Evolutionary conservation across 1,140 invertebrate genomes (phyloP).

Genomic region (Diachasmimorpha longicaudata): DNA sequence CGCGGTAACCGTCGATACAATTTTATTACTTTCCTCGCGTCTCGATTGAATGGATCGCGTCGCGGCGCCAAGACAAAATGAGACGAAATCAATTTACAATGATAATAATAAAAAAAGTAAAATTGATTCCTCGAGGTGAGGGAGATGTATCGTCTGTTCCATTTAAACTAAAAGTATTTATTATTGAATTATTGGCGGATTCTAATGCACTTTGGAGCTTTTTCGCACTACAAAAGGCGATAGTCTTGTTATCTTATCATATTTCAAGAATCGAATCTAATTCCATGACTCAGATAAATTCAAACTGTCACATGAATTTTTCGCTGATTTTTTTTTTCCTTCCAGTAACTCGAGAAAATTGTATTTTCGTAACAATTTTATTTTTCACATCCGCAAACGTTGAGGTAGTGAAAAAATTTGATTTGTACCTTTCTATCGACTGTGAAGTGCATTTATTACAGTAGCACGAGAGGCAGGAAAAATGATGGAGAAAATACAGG

Average conservation of each 20-base stretch:
- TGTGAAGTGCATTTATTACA: slow-evolving; percentile 24
- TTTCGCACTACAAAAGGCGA: background rate
- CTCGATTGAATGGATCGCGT: slow-evolving; percentile 17
- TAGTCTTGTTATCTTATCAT: background rate
- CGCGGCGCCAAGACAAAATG: background rate
- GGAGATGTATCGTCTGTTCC: slow-evolving; percentile 18
- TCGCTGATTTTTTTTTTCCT: background rate
- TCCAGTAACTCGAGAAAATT: background rate
- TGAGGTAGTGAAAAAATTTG: slow-evolving; percentile 21
- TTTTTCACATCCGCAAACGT: slow-evolving; percentile 1
- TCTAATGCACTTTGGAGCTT: slow-evolving; percentile 36
- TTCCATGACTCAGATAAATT: background rate
- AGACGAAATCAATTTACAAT: slow-evolving; percentile 10
- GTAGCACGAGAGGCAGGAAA: background rate
- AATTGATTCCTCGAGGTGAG: background rate
- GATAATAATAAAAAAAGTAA: background rate
- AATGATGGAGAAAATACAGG: background rate
- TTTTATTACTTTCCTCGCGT: slow-evolving; percentile 21
- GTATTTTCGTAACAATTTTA: background rate
- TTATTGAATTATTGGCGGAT: slow-evolving; percentile 46
- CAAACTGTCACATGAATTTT: background rate
- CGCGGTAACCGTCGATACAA: slow-evolving; percentile 17
- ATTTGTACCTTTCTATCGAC: slow-evolving; percentile 34
- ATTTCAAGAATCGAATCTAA: background rate
- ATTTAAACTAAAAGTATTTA: slow-evolving; percentile 45